phyloP scores from a whole-genome alignment of 2,797 vertebrate species.

The Tauraco hartlaubi region DNA sequence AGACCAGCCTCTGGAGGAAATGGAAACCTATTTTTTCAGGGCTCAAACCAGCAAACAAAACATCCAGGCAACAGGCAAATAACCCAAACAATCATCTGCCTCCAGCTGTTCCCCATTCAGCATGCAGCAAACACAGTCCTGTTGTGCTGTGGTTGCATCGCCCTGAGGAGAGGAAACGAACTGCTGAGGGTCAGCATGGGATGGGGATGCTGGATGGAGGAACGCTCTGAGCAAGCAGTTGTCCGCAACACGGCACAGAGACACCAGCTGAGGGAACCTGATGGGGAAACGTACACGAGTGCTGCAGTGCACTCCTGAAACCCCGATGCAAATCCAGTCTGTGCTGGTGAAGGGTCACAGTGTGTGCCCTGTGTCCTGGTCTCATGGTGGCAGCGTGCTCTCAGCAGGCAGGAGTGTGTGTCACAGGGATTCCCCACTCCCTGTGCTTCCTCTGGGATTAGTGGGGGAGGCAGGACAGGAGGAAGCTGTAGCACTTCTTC shows the following conservation, averaged over 20 bases:
- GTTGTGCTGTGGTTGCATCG: background rate
- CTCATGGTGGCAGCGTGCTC: accelerated
- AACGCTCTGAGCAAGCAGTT: background rate
- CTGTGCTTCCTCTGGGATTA: background rate
- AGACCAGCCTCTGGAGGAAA: background rate
- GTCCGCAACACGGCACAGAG: background rate
- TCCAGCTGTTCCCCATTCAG: slow-evolving; percentile 65
- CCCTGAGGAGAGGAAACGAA: background rate
- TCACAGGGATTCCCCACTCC: background rate
- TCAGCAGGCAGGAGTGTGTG: background rate
- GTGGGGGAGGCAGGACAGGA: background rate
- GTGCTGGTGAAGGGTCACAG: background rate
- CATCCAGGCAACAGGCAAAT: slow-evolving; percentile 50
- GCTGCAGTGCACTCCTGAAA: background rate
- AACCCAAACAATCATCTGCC: slow-evolving; percentile 59
- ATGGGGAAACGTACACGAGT: background rate
- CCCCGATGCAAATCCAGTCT: background rate
- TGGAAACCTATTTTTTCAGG: slow-evolving; percentile 53
- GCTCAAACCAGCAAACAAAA: slow-evolving; percentile 45
- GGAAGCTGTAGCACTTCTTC: background rate
- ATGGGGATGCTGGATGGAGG: background rate
- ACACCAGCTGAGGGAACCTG: background rate
- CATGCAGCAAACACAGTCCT: background rate
- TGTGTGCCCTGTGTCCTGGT: background rate
- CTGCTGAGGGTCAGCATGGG: background rate